Base-by-base conservation (phyloP, 2,113 vertebrate genomes). In the Spilogale gracilis region DNA sequence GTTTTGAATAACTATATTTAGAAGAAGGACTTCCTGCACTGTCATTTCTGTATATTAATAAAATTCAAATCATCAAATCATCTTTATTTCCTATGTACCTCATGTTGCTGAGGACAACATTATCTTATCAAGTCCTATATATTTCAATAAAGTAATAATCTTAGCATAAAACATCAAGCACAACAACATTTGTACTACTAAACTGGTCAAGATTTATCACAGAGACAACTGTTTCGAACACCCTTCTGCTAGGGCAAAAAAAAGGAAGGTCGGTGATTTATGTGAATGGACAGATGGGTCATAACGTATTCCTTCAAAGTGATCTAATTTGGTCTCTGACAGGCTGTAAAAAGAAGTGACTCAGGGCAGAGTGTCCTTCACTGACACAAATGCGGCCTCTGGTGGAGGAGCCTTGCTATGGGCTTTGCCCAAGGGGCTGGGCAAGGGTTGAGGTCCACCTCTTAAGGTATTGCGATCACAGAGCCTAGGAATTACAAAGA, bases 181-280 rank as follows among this genome's bases (percentile, higher is more conserved):
- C 69, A 48, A 65, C 76, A 87, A 79, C 11, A 52, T 85, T 95
- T 89, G 60, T 85, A 32, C 18, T 63, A 63, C 30, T 85, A 78
- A 84, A 50, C 78, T 60, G 86, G 43, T 91, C 67, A 97, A 96
- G 87, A 97, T 89, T 86, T 93, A 96, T 91, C 52, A 90, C 0
- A 11, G 52, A 89, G 63, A 86, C 58, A 89, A 95, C 65, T 78
- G 52, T 91, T 71, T 94, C 71, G 73, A 97, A 60, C 48, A 97
- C 38, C 16, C 50, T 96, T 81, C 73, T 92, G 83, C 78, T 81
- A 63, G 21, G 86, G 69, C 5, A n/a, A 32, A 69, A 69, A 74
- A 67, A 71, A 65, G 45, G 38, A 92, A 96, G 91, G 88, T 95
- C 89, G 94, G 45, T 95, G 84, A 94, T 95, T 96, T 97, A 97